phyloP scores from a whole-genome alignment of 2,113 vertebrate species.

The Centropus unirufus region DNA sequence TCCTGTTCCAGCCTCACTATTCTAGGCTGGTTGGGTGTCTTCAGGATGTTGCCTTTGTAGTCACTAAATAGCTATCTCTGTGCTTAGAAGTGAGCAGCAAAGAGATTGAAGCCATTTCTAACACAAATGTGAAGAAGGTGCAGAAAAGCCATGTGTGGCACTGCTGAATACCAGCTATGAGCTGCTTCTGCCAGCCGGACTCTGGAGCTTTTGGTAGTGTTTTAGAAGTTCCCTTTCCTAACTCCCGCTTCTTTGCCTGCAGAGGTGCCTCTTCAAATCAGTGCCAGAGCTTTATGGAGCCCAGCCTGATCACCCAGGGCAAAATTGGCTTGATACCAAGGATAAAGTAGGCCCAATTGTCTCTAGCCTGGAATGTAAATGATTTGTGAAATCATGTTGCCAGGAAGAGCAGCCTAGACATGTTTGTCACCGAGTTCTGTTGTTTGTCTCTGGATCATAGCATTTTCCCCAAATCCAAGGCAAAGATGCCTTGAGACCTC shows the following conservation, averaged over 20 bases:
- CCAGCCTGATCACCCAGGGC: background rate
- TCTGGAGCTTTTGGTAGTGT: background rate
- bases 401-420: background rate
- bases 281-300: background rate
- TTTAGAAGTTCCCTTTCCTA: background rate
- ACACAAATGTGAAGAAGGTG: background rate
- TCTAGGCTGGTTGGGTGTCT: too few relatives aligned
- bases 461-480: background rate
- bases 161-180: background rate
- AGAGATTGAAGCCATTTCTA: background rate
- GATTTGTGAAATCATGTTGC: background rate
- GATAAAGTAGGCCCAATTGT: background rate
- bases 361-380: background rate
- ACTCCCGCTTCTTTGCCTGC: background rate
- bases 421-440: background rate
- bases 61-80: background rate
- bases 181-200: background rate
- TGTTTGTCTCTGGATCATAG: background rate
- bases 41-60: background rate
- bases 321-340: background rate
- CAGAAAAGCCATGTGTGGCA: background rate
- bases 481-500: background rate
- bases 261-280: background rate
- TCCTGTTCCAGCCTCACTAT: background rate
- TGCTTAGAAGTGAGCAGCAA: background rate